Base-by-base conservation (phyloP, 2,797 vertebrate genomes). In the Echeneis naucrates region DNA sequence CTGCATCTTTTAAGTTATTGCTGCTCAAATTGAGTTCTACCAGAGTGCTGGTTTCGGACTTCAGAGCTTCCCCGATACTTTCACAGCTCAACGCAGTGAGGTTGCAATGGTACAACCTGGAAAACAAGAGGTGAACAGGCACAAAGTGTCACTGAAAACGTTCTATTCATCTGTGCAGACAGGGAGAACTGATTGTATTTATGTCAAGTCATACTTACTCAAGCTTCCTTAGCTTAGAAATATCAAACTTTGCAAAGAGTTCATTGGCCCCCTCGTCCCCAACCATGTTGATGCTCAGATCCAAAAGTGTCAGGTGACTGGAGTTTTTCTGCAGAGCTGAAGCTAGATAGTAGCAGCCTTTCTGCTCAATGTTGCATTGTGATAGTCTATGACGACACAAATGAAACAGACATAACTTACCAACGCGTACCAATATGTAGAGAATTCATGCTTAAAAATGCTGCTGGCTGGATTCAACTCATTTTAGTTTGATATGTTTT, bases 231-330 rank as follows among this genome's bases (percentile, higher is more conserved):
- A 90, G 65, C 32, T 16, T 17, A 10, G 55, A 68, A 23, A 85
- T 67, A 14, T 86, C 59, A n/a, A 48, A 52, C 51, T 38, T 75
- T 2, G 21, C 5, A 6, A 85, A 71, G 61, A 90, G 59, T 13
- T 80, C 16, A 2, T 14, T 63, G 38, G 76, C 76, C 2, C 81
- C 88, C 0, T 38, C 4, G 59, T 90, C 82, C 73, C 82, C 51
- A 6, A 90, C 11, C 32, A 40, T 26, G 7, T 90, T 90, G 66
- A 86, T 75, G 78, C 87, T 86, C 40, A 90, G 67, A 37, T 89
- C 88, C 64, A 89, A 32, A 48, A 1, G 70, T 19, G 16, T 62
- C 8, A 88, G 70, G 21, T 35, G 5, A 21, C 0, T 0, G 0
- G 65, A 4, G 44, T 78, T 82, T 4, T 47, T 27, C 47, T 79